Evolutionary conservation across 2,797 vertebrate species (phyloP).

Genomic region (Lindbergichthys nudifrons): DNA sequence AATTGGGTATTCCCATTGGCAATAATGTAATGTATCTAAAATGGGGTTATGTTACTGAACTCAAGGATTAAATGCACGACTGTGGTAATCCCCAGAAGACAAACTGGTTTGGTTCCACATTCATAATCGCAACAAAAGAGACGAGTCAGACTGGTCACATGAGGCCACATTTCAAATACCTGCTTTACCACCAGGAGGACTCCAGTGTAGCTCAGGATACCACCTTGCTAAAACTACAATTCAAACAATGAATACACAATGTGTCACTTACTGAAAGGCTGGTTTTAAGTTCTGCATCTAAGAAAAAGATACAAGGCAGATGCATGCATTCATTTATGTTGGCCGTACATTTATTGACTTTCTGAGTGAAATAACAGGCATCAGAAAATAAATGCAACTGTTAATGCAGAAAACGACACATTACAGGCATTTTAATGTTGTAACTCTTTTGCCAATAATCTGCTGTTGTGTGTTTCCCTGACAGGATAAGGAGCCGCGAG

Average conservation of each 20-base stretch:
- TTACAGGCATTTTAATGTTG: neutral
- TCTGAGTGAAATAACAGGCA: neutral
- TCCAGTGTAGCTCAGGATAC: neutral
- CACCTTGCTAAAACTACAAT: neutral
- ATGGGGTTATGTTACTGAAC: neutral
- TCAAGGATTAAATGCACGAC: neutral
- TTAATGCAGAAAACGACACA: too few species aligned
- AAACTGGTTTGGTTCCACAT: conserved; percentile 12
- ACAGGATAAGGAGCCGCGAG: conserved; percentile 94
- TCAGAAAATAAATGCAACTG: neutral
- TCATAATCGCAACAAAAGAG: conserved; percentile 4
- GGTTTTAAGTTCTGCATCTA: too few species aligned
- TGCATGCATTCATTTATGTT: too few species aligned
- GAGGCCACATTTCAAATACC: neutral
- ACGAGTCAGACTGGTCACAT: neutral
- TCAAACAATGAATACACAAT: neutral
- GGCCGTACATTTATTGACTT: too few species aligned
- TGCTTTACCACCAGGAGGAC: neutral
- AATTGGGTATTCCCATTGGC: neutral
- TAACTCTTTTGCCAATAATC: neutral
- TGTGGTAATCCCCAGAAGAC: neutral
- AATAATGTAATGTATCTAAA: neutral
- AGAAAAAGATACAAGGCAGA: too few species aligned
- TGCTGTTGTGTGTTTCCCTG: conserved; percentile 39
- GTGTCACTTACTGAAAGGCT: neutral